Evolutionary conservation across 2,797 vertebrate species (phyloP).

Genomic region (Acestrorhynchus altus): DNA sequence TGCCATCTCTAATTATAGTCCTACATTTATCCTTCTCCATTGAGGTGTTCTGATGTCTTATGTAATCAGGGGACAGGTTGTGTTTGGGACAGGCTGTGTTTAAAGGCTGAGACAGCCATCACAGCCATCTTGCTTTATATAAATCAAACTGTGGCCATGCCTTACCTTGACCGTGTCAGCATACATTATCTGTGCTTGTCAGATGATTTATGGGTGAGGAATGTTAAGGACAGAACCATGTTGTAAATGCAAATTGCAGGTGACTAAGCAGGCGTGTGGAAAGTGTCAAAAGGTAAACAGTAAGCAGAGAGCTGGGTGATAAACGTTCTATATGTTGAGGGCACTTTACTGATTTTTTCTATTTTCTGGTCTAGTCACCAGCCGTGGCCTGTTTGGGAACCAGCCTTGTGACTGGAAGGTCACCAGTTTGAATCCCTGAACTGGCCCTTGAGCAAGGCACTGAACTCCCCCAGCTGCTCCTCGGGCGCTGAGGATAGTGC

Average conservation of each 20-base stretch:
- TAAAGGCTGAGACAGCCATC: neutral
- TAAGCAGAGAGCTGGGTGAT: neutral
- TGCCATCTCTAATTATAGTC: neutral
- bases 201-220: slow-evolving; percentile 89
- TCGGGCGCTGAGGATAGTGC: no score
- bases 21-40: neutral
- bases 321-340: no score
- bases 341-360: no score
- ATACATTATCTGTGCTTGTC: slow-evolving; percentile 92
- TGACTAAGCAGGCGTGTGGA: slow-evolving; percentile 45
- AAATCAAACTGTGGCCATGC: neutral
- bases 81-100: no score
- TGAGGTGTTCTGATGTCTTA: no score
- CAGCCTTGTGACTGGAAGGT: no score
- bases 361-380: no score
- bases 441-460: no score
- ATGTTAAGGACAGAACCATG: slow-evolving; percentile 75
- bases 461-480: no score
- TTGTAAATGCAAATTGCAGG: slow-evolving; percentile 19
- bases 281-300: neutral
- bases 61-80: no score
- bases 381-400: no score
- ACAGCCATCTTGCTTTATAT: neutral
- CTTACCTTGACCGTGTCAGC: slow-evolving; percentile 78
- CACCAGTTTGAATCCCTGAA: no score